Percentiles rank a stretch among this genome's conserved stretches.
Evolutionary conservation across 2,797 vertebrate genomes (phyloP).

Genomic region (Channallabes apus): DNA sequence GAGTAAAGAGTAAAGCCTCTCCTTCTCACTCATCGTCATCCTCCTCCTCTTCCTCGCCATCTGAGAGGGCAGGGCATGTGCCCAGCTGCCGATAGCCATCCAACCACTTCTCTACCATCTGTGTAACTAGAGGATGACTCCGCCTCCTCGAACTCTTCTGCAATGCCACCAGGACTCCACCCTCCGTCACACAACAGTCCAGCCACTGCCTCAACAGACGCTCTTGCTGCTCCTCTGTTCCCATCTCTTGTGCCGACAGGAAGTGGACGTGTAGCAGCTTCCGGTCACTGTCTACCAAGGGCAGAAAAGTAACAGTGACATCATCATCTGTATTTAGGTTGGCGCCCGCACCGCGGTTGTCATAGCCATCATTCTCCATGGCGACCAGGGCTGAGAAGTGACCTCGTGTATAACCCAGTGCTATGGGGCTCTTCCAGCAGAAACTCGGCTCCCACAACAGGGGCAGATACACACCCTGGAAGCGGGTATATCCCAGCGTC

Average conservation of each 20-base stretch:
- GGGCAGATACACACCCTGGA: constrained; percentile 98
- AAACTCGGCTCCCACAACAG: constrained; percentile 99
- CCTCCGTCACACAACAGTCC: constrained; percentile 98
- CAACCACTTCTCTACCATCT: constrained; percentile 99
- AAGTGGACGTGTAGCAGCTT: constrained; percentile 97
- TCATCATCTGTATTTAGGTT: constrained; percentile 97
- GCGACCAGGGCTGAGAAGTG: constrained; percentile 99
- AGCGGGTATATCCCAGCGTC: constrained; percentile 96
- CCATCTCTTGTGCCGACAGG: constrained; percentile 97
- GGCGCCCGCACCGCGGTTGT: constrained; percentile 96
- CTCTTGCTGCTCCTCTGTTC: constrained; percentile 98
- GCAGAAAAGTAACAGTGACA: constrained; percentile 92
- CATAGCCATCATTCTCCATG: constrained; percentile 98
- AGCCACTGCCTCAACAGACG: constrained; percentile 94
- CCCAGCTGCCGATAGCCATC: constrained; percentile 94
- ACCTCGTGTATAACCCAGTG: constrained; percentile 96
- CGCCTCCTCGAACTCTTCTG: constrained; percentile 93
- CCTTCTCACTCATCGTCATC: constrained; percentile 88
- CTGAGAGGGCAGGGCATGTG: constrained; percentile 90
- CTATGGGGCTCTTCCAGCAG: constrained; percentile 99
- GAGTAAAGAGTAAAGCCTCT: constrained; percentile 34
- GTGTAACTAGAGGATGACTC: constrained; percentile 93
- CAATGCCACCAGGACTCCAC: constrained; percentile 90
- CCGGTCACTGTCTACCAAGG: constrained; percentile 95
- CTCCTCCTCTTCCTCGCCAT: constrained; percentile 94